A percentile compares a stretch with the other conserved stretches of the same genome.
Conservation (phyloP, 2,888 invertebrate genomes). For the Microplitis deprimator region DNA sequence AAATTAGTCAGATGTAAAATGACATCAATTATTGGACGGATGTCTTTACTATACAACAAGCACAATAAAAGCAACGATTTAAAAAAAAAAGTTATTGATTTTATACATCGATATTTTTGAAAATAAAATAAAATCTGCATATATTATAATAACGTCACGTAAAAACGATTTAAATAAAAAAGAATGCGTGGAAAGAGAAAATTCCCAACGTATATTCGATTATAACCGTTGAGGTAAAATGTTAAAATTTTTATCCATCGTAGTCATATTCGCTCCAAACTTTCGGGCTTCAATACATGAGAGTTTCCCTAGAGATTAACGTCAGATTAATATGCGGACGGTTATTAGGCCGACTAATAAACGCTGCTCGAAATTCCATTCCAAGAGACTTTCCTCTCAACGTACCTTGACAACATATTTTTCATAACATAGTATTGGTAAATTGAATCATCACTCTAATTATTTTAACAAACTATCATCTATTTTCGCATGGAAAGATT, state of each 20-base stretch:
- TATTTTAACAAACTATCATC: constrained; percentile 19
- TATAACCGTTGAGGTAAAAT: constrained; percentile 33
- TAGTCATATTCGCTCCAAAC: constrained; percentile 36
- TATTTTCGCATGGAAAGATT: background rate
- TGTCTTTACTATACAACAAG: constrained; percentile 11
- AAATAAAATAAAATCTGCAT: background rate
- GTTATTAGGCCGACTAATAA: constrained; percentile 66
- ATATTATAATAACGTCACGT: constrained; percentile 27
- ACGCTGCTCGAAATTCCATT: constrained; percentile 61
- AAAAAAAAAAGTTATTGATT: background rate
- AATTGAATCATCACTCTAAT: constrained; percentile 11
- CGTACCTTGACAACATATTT: constrained; percentile 36
- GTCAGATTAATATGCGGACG: constrained; percentile 66
- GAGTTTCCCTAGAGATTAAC: constrained; percentile 60
- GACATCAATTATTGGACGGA: constrained; percentile 19
- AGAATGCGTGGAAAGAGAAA: constrained; percentile 28
- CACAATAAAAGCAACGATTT: constrained; percentile 23
- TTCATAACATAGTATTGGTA: background rate
- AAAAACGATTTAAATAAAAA: constrained; percentile 38
- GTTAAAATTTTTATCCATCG: constrained; percentile 28
- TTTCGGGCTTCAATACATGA: constrained; percentile 40
- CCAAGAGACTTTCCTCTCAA: constrained; percentile 47
- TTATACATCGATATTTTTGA: background rate
- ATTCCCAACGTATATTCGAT: constrained; percentile 36
- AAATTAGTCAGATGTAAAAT: constrained; percentile 16